Conservation (phyloP, 2,797 vertebrate species). For the Takifugu rubripes region DNA sequence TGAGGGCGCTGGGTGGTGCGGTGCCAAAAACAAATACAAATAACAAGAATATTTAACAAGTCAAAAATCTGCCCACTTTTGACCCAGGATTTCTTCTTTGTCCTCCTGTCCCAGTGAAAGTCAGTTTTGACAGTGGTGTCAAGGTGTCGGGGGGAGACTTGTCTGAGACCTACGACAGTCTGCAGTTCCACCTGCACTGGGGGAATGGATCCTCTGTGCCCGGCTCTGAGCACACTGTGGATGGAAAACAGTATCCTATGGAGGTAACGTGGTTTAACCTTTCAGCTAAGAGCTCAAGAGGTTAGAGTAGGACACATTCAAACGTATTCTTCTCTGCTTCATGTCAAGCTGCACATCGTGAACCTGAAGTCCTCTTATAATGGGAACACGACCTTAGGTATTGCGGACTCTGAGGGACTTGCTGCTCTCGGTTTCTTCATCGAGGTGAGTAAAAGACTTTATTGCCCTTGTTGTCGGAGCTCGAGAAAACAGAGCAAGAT, state of each 20-base stretch:
- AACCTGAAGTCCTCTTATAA: conserved; percentile 44
- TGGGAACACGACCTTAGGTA: conserved; percentile 2
- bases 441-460: conserved; percentile 55
- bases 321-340: not conserved
- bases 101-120: conserved; percentile 52
- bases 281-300: not conserved
- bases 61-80: too few species aligned
- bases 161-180: conserved; percentile 36
- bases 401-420: conserved; percentile 46
- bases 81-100: not conserved
- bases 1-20: conserved; percentile 25
- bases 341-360: conserved; percentile 74
- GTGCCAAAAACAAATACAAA: too few species aligned
- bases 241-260: conserved; percentile 67
- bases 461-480: not conserved
- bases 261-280: conserved; percentile 62
- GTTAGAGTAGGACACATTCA: not conserved
- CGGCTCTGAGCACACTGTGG: conserved; percentile 76
- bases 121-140: not conserved
- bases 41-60: too few species aligned
- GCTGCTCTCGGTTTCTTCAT: conserved; percentile 75
- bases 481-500: too few species aligned
- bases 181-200: conserved; percentile 78
- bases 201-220: conserved; percentile 46
- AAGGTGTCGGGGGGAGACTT: conserved; percentile 58